These are phyloP conservation scores for Rhagoletis zephyria DNA, from an alignment of 1,140 invertebrate species.

Conservation along the genomic window DNA sequence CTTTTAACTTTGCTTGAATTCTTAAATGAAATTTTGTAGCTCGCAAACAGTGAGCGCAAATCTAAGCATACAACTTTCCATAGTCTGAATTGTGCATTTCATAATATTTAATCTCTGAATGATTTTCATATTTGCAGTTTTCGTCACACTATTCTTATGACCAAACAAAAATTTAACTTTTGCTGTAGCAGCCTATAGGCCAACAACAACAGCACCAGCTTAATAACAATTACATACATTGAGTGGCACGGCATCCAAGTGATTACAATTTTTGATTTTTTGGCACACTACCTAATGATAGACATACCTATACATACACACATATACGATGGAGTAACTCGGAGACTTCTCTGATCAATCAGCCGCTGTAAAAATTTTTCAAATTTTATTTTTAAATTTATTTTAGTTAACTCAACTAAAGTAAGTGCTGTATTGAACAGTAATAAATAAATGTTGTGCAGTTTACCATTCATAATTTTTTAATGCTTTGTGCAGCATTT, in stretches of 20 bases:
- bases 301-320: no score
- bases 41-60: neutral
- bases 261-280: neutral
- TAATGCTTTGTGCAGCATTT: neutral
- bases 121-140: neutral
- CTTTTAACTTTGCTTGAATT: neutral
- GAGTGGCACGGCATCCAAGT: neutral
- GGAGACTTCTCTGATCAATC: neutral
- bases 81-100: neutral
- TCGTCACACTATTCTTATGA: neutral
- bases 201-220: neutral
- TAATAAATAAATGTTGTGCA: neutral
- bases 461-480: constrained; percentile 6
- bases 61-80: no score
- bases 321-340: neutral
- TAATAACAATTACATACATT: neutral
- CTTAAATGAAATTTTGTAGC: neutral
- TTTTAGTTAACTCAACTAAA: neutral
- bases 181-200: neutral
- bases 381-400: neutral
- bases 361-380: neutral
- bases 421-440: no score
- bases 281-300: neutral
- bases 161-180: neutral
- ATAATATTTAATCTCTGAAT: neutral